These are phyloP conservation scores for Phytoseiulus persimilis DNA, from an alignment of 2,888 invertebrate genomes.

Conservation along the genomic window DNA sequence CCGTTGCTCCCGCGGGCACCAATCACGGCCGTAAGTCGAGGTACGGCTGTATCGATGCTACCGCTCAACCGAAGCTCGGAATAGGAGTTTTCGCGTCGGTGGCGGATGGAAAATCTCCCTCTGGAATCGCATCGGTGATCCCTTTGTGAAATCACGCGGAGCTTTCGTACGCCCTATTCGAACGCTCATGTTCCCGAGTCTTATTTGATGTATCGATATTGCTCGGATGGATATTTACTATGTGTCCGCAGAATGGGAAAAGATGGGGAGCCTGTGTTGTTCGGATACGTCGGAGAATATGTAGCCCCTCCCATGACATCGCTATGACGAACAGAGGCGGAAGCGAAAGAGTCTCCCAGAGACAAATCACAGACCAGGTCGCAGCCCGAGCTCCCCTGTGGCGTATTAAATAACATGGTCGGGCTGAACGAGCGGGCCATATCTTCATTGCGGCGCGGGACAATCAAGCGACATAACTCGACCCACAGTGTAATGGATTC, in stretches of 20 bases:
- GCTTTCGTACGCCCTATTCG: too few relatives aligned
- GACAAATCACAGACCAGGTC: background rate
- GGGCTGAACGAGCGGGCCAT: background rate
- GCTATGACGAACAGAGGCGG: background rate
- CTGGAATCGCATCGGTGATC: too few relatives aligned
- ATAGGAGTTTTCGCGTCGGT: background rate
- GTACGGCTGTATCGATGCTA: too few relatives aligned
- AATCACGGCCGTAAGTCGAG: too few relatives aligned
- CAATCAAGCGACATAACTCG: constrained; percentile 5
- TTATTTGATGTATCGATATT: background rate
- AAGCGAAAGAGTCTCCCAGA: background rate
- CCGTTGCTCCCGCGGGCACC: too few relatives aligned
- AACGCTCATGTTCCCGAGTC: background rate
- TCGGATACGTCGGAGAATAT: background rate
- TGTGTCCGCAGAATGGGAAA: background rate
- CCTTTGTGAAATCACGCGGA: too few relatives aligned
- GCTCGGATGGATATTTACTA: background rate
- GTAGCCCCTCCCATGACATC: constrained; percentile 5
- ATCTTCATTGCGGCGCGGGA: background rate
- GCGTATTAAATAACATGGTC: background rate
- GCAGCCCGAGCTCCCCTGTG: background rate
- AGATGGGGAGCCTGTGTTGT: background rate
- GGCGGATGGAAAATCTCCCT: background rate
- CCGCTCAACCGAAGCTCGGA: background rate
- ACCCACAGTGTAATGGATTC: background rate